Base-by-base conservation (phyloP, 2,888 invertebrate genomes). In the Pandemis heparana region DNA sequence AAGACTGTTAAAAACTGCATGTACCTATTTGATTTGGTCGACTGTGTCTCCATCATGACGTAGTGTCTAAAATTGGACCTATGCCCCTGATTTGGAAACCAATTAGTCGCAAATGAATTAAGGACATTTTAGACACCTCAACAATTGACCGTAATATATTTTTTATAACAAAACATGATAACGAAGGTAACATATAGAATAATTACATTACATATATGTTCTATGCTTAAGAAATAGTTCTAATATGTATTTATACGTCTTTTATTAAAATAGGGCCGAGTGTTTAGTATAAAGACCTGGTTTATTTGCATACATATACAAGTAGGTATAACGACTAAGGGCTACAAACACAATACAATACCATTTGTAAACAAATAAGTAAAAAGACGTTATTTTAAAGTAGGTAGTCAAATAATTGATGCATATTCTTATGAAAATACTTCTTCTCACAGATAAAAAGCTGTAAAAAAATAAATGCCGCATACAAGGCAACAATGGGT, bases 131-230 rank as follows among this genome's bases (percentile, higher is more conserved):
- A 77, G 78, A 78, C 80, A 80, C 63, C 77, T 79, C 83, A 81
- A 80, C 82, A 84, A 84, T 84, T 84, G 84, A 84, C 84, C 78
- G 68, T 75, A 60, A 76, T 71, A 76, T 68, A 67, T 70, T 62
- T 69, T 62, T 66, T 62, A 53, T 38, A 75, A 75, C 75, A 67
- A 71, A 74, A 75, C 56, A 73, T 39, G 70, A 74, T 53, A 69
- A 74, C 61, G 71, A 77, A 71, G 67, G 64, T 48, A 67, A 69
- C 74, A 69, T 69, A 71, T 69, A 74, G 10, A 67, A 68, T 71
- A 73, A 61, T 43, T 69, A 75, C 63, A 61, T 69, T 39, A 39
- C 72, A 77, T n/a, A 56, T 72, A 74, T 74, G 70, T 65, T 71
- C 69, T 69, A 71, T 60, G 56, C 68, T 70, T 75, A 75, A 63